phyloP scores from a whole-genome alignment of 2,113 vertebrate genomes.

The Axis porcinus region DNA sequence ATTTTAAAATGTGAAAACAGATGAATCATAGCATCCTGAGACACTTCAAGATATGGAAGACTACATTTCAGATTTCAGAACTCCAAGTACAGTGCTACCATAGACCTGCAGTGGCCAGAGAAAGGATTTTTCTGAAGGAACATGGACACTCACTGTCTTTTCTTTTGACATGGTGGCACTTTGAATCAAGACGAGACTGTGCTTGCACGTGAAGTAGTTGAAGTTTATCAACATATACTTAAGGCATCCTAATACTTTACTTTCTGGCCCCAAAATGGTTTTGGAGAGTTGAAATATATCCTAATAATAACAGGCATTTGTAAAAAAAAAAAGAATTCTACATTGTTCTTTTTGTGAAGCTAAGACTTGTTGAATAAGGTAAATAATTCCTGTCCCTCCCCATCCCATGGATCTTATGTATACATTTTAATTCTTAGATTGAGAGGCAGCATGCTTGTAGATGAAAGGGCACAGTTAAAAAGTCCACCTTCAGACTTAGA shows the following conservation, averaged over 20 bases:
- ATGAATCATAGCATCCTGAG: not conserved
- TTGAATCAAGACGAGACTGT: rapidly evolving
- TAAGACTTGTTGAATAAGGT: not conserved
- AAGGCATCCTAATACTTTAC: not conserved
- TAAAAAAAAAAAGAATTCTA: not conserved
- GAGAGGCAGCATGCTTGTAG: not conserved
- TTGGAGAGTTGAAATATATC: not conserved
- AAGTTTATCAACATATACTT: not conserved
- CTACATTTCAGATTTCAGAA: not conserved
- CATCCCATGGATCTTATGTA: not conserved
- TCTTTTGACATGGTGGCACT: not conserved
- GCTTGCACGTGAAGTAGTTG: not conserved
- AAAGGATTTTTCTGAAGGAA: not conserved
- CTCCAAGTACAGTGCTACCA: not conserved
- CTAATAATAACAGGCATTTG: not conserved
- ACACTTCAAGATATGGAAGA: not conserved
- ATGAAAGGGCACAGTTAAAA: not conserved
- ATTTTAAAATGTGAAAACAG: not conserved
- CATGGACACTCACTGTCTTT: not conserved
- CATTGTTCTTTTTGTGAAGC: not conserved
- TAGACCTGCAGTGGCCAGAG: not conserved
- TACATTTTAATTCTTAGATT: not conserved
- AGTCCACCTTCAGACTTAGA: not conserved
- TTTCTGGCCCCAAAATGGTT: not conserved
- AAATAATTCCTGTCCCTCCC: not conserved